phyloP scores from a whole-genome alignment of 2,888 invertebrate species.

The Apotomis capreana region DNA sequence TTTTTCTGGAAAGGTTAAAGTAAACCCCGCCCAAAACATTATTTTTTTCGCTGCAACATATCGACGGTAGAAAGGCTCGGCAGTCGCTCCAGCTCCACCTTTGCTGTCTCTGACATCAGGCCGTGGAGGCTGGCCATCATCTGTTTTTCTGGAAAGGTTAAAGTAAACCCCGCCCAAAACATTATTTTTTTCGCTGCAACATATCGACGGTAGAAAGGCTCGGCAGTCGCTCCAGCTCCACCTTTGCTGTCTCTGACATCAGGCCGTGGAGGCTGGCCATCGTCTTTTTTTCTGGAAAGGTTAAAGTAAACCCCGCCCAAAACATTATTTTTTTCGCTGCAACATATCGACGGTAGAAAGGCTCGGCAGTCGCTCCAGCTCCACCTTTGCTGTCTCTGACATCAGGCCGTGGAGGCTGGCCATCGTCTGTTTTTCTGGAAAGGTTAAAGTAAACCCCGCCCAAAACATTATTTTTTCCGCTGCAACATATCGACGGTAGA shows the following conservation, averaged over 20 bases:
- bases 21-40: too few relatives aligned
- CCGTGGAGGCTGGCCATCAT: slow-evolving; percentile 87
- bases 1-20: slow-evolving; percentile 80
- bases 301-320: too few relatives aligned
- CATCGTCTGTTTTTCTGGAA: slow-evolving; percentile 86
- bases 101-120: slow-evolving; percentile 88
- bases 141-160: slow-evolving; percentile 83
- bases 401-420: slow-evolving; percentile 88
- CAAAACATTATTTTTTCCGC: too few relatives aligned
- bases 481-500: too few relatives aligned
- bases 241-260: slow-evolving; percentile 87
- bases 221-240: slow-evolving; percentile 87
- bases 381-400: slow-evolving; percentile 87
- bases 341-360: too few relatives aligned
- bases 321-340: too few relatives aligned
- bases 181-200: too few relatives aligned
- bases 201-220: too few relatives aligned
- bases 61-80: too few relatives aligned
- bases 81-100: slow-evolving; percentile 86
- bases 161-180: too few relatives aligned
- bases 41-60: too few relatives aligned
- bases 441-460: too few relatives aligned
- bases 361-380: slow-evolving; percentile 87
- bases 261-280: slow-evolving; percentile 88
- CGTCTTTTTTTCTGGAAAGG: slow-evolving; percentile 85